phyloP scores from a whole-genome alignment of 2,113 vertebrate genomes.

The Trogon surrucura region DNA sequence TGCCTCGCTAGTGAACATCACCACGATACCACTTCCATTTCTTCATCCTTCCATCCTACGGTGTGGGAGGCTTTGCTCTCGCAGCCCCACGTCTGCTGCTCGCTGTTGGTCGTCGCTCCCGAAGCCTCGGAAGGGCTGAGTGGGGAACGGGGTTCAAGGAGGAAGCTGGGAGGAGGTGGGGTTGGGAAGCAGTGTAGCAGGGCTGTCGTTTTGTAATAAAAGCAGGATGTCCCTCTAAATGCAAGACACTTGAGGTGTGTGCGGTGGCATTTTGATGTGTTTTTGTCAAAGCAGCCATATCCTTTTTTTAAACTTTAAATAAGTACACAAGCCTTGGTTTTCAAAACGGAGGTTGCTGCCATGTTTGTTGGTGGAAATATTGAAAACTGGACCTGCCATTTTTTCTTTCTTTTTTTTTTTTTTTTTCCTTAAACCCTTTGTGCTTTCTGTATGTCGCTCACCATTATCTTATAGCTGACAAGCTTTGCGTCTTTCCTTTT shows the following conservation, averaged over 20 bases:
- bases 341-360: neutral
- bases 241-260: neutral
- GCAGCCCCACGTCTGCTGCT: neutral
- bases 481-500: neutral
- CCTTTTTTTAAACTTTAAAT: neutral
- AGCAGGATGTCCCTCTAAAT: neutral
- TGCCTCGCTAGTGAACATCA: neutral
- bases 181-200: neutral
- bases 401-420: neutral
- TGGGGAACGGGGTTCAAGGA: neutral
- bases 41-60: neutral
- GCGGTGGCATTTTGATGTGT: neutral
- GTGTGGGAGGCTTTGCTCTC: neutral
- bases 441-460: constrained; percentile 38
- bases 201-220: neutral
- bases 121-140: neutral
- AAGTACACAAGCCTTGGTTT: neutral
- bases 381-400: constrained; percentile 59
- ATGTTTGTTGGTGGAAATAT: constrained; percentile 20
- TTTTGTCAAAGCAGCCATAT: constrained; percentile 11
- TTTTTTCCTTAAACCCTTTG: neutral
- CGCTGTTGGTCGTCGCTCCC: neutral
- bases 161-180: neutral
- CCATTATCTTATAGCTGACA: constrained; percentile 3
- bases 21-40: neutral